These are phyloP conservation scores for Vireo griseus DNA, from an alignment of 2,797 vertebrate genomes.

Conservation along the genomic window DNA sequence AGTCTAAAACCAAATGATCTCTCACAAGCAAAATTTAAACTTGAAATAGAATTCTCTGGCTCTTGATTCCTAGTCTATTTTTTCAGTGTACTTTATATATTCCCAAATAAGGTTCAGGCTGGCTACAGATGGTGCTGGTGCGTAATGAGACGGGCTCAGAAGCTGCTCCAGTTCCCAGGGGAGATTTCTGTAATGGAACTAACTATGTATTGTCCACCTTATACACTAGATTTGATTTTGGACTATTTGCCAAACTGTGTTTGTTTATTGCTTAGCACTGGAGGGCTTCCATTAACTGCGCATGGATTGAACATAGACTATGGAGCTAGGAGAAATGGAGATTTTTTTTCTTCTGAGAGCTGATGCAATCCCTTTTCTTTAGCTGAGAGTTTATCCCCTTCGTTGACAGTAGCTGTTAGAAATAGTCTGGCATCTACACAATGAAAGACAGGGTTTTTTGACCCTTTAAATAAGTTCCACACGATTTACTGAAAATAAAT, in stretches of 20 bases:
- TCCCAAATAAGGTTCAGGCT: slow-evolving; percentile 92
- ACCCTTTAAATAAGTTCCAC: slow-evolving; percentile 28
- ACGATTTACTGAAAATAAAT: slow-evolving; percentile 46
- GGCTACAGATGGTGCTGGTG: slow-evolving; percentile 93
- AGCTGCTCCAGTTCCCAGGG: slow-evolving; percentile 84
- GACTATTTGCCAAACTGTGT: slow-evolving; percentile 86
- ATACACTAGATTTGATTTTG: slow-evolving; percentile 88
- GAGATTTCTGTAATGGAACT: slow-evolving; percentile 85
- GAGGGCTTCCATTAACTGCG: slow-evolving; percentile 81
- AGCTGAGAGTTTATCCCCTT: slow-evolving; percentile 60
- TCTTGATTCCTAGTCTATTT: slow-evolving; percentile 91
- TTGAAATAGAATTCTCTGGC: slow-evolving; percentile 96
- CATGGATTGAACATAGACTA: slow-evolving; percentile 77
- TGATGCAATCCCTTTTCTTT: slow-evolving; percentile 74
- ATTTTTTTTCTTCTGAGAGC: slow-evolving; percentile 59
- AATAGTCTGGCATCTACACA: slow-evolving; percentile 32
- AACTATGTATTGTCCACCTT: slow-evolving; percentile 86
- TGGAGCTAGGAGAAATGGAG: slow-evolving; percentile 59
- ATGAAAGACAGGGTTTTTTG: not conserved
- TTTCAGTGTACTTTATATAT: slow-evolving; percentile 89
- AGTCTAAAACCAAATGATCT: slow-evolving; percentile 98
- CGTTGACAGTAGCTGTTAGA: slow-evolving; percentile 56
- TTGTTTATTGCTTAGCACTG: slow-evolving; percentile 84
- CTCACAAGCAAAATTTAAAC: slow-evolving; percentile 97
- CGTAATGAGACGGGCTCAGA: slow-evolving; percentile 87